These are phyloP conservation scores for Melanocharis versteri DNA, from an alignment of 2,113 vertebrate species.

Conservation along the genomic window DNA sequence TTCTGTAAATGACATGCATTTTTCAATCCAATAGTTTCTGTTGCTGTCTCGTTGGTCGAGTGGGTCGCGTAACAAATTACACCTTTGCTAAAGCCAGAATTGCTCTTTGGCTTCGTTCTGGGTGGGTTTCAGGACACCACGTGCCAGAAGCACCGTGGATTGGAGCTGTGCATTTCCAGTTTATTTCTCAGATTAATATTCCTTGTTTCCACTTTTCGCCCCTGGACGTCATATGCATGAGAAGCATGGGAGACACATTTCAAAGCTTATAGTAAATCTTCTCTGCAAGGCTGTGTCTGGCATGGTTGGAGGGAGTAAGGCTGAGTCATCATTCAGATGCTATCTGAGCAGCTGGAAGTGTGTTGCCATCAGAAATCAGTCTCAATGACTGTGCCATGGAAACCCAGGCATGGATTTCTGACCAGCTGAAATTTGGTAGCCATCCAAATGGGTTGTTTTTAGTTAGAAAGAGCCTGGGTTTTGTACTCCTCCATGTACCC, in stretches of 20 bases:
- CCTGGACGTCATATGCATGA: slow-evolving; percentile 46
- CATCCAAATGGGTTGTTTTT: neutral
- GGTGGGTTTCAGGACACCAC: neutral
- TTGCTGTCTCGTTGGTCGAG: neutral
- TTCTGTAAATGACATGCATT: neutral
- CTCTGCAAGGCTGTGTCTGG: slow-evolving; percentile 29
- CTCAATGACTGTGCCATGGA: slow-evolving; percentile 36
- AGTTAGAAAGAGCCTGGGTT: neutral
- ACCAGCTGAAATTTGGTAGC: neutral
- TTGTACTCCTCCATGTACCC: neutral
- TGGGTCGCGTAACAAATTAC: neutral
- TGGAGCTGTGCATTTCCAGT: slow-evolving; percentile 4
- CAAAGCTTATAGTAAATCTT: slow-evolving; percentile 33
- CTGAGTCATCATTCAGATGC: slow-evolving; percentile 56
- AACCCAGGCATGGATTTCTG: slow-evolving; percentile 36
- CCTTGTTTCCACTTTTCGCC: slow-evolving; percentile 34
- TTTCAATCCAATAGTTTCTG: neutral
- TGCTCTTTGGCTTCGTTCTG: slow-evolving; percentile 20
- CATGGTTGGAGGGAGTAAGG: slow-evolving; percentile 46
- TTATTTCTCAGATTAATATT: slow-evolving; percentile 27
- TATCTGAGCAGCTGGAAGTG: slow-evolving; percentile 43
- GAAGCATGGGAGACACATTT: slow-evolving; percentile 45
- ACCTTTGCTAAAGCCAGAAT: neutral
- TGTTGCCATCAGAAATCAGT: slow-evolving; percentile 56
- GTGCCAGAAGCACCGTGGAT: neutral